These are phyloP conservation scores for Nephila pilipes DNA, from an alignment of 1,140 invertebrate species.

Conservation along the genomic window DNA sequence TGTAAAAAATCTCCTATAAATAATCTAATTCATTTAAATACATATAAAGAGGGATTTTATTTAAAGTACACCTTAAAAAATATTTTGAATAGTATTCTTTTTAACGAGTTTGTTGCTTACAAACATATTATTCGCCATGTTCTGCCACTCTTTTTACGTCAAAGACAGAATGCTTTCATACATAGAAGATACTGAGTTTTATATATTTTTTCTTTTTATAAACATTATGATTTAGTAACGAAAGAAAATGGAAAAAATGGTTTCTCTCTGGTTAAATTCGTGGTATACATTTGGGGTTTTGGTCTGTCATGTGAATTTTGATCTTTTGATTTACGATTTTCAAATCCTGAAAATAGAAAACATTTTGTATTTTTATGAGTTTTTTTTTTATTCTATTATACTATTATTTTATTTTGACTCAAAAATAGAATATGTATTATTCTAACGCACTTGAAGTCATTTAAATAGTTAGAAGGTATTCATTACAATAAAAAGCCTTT, in stretches of 20 bases:
- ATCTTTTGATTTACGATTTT: constrained; percentile 41
- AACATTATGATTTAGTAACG: background rate
- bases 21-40: too few relatives aligned
- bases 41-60: too few relatives aligned
- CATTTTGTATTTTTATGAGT: background rate
- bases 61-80: too few relatives aligned
- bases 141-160: background rate
- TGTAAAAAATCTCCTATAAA: too few relatives aligned
- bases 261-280: constrained; percentile 23
- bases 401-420: background rate
- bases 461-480: too few relatives aligned
- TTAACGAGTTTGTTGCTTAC: too few relatives aligned
- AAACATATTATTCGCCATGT: background rate
- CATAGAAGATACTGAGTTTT: background rate
- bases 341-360: constrained; percentile 14
- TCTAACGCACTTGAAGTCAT: background rate
- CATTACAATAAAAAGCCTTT: too few relatives aligned
- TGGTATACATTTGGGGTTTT: constrained; percentile 10
- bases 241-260: background rate
- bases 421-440: background rate
- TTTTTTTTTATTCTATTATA: background rate
- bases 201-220: background rate
- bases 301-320: constrained; percentile 10
- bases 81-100: too few relatives aligned
- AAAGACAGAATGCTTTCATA: background rate